A percentile compares a stretch with the other conserved stretches of the same genome.
Conservation (phyloP, 2,888 invertebrate species). For the Agonum fuliginosum region DNA sequence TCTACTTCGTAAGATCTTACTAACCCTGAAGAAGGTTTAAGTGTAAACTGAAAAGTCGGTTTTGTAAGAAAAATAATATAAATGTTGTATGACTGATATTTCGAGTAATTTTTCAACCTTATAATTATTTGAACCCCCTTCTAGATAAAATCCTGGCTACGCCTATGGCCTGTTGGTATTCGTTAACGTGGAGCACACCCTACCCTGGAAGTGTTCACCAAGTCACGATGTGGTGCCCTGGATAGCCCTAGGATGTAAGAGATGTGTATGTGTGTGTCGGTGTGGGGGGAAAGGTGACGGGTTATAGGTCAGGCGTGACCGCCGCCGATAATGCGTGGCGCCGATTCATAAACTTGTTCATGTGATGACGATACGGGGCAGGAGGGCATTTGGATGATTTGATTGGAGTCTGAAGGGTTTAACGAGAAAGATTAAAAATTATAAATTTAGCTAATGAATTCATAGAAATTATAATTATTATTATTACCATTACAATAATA, state of each 20-base stretch:
- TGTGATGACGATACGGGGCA: conserved; percentile 35
- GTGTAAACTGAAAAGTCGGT: too few species aligned
- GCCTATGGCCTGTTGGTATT: too few species aligned
- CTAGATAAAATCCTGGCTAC: too few species aligned
- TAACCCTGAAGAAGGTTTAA: too few species aligned
- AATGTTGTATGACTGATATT: too few species aligned
- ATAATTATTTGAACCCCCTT: too few species aligned
- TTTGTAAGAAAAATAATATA: too few species aligned
- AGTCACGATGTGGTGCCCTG: conserved; percentile 32
- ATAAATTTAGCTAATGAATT: not conserved
- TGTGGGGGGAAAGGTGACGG: conserved; percentile 48
- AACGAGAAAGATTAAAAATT: not conserved
- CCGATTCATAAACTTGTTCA: conserved; percentile 64
- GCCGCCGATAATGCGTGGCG: conserved; percentile 65
- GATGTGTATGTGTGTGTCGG: conserved; percentile 4
- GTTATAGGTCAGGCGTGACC: conserved; percentile 64
- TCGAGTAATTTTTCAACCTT: too few species aligned
- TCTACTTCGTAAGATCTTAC: too few species aligned
- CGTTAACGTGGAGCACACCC: not conserved
- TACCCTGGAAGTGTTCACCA: not conserved
- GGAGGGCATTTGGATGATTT: too few species aligned
- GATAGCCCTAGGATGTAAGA: conserved; percentile 24
- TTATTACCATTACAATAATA: not conserved
- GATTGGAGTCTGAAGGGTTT: not conserved
- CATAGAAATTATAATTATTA: not conserved